Evolutionary conservation across 2,888 invertebrate species (phyloP).

Genomic region (Patella depressa): DNA sequence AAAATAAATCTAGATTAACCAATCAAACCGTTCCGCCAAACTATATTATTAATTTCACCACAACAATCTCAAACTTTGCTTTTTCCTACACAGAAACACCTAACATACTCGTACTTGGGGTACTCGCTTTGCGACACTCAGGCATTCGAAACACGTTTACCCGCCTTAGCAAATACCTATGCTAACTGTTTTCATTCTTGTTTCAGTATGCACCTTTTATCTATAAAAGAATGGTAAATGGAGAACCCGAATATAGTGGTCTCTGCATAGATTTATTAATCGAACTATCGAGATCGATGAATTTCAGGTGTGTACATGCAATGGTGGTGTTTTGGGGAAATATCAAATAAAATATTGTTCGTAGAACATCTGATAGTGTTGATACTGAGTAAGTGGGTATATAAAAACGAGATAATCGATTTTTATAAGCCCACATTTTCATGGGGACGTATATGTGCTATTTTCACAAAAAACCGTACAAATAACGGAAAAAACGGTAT

Average conservation of each 20-base stretch:
- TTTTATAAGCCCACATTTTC: too few species aligned
- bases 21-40: too few species aligned
- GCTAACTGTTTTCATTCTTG: neutral
- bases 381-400: too few species aligned
- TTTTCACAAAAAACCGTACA: neutral
- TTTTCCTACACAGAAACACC: too few species aligned
- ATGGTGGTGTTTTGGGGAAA: neutral
- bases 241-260: conserved; percentile 23
- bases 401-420: too few species aligned
- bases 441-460: neutral
- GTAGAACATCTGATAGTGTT: neutral
- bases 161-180: too few species aligned
- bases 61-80: too few species aligned
- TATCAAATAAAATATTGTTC: neutral
- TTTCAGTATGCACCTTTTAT: conserved; percentile 37
- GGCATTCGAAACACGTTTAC: too few species aligned
- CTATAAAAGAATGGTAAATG: conserved; percentile 14
- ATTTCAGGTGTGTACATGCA: conserved; percentile 29
- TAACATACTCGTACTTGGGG: too few species aligned
- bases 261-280: conserved; percentile 35
- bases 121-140: too few species aligned
- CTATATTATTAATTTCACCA: too few species aligned
- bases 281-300: conserved; percentile 27
- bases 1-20: too few species aligned
- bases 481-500: neutral